Evolutionary conservation across 2,113 vertebrate species (phyloP), one percentile per base, ranked within the genome.

Genomic region (Rhabdomys dilectus): DNA sequence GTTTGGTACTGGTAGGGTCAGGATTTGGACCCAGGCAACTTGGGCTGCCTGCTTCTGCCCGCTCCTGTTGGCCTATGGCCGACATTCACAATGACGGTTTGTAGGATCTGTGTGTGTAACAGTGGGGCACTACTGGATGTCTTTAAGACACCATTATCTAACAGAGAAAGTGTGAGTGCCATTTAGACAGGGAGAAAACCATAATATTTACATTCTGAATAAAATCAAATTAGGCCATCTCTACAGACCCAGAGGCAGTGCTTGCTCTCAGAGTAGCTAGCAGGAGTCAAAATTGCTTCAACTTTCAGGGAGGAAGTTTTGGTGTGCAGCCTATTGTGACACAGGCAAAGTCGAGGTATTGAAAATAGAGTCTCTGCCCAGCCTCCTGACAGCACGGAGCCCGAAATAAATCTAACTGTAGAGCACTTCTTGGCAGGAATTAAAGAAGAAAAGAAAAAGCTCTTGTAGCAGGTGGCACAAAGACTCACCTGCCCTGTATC

Each of bases 381-480:
- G 88, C 70, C 45, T 80, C 58, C 24, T 0, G 0, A 19, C 0
- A 4, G 86, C 9, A 12, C 0, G 2, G 76, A 92, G 72, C 45
- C 77, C 9, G 16, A 87, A 91, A 91, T 95, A 93, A 81, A 86
- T 45, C 2, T 66, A 70, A 94, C 29, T 62, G 64, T 36, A 73
- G 93, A 95, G 29, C 22, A 16, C 24, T 88, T 95, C 89, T 81
- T 94, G 93, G 89, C 91, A 95, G 82, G 76, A n/a, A 80, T 85
- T 19, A 60, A 92, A 58, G 2, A 89, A 51, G n/a, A 45, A 87
- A 70, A 51, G 39, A 73, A 73, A 88, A 73, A 62, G 39, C 36
- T 3, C 39, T 53, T 72, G 39, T 15, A 34, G 81, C 93, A 85
- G 51, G 87, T 86, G 76, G 86, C 53, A 4, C 1, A 16, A 42